A percentile compares a stretch with the other conserved stretches of the same genome.
These are phyloP conservation scores for Ochotona princeps DNA, from an alignment of 2,113 vertebrate genomes.

Conservation along the genomic window DNA sequence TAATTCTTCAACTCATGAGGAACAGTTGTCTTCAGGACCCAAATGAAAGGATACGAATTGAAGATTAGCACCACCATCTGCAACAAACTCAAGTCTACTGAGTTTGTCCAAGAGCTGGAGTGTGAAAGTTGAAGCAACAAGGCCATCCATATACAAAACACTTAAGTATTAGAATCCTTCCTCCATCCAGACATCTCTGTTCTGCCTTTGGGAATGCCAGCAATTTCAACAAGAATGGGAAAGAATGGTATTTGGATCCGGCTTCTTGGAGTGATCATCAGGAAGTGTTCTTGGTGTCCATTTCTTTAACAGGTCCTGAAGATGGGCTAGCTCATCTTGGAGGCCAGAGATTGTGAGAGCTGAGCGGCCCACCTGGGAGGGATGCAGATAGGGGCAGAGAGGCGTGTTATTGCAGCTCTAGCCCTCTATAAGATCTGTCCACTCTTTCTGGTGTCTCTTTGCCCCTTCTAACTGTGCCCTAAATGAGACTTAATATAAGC, in stretches of 20 bases:
- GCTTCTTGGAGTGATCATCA: not conserved
- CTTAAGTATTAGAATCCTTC: not conserved
- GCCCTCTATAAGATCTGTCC: not conserved
- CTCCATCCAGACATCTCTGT: not conserved
- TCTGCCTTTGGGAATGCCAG: not conserved
- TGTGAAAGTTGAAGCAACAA: conserved; percentile 7
- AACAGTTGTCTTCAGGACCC: not conserved
- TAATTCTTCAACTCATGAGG: conserved; percentile 29
- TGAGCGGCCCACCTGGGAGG: conserved; percentile 71
- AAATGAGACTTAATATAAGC: not conserved
- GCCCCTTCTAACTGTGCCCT: not conserved
- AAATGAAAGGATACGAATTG: not conserved
- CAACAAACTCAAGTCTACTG: not conserved
- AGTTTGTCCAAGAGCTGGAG: not conserved
- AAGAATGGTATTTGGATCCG: not conserved
- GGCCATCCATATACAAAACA: not conserved
- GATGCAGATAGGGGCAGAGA: not conserved
- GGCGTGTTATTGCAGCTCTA: not conserved
- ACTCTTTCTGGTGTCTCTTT: not conserved
- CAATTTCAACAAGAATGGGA: conserved; percentile 9
- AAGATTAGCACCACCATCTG: conserved; percentile 3
- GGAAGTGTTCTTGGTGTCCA: conserved; percentile 46
- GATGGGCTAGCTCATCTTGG: conserved; percentile 81
- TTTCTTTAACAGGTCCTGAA: conserved; percentile 80
- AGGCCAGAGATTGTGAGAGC: conserved; percentile 73